These are phyloP conservation scores for Chloroclystis v-ata DNA, from an alignment of 2,888 invertebrate species.

Conservation along the genomic window DNA sequence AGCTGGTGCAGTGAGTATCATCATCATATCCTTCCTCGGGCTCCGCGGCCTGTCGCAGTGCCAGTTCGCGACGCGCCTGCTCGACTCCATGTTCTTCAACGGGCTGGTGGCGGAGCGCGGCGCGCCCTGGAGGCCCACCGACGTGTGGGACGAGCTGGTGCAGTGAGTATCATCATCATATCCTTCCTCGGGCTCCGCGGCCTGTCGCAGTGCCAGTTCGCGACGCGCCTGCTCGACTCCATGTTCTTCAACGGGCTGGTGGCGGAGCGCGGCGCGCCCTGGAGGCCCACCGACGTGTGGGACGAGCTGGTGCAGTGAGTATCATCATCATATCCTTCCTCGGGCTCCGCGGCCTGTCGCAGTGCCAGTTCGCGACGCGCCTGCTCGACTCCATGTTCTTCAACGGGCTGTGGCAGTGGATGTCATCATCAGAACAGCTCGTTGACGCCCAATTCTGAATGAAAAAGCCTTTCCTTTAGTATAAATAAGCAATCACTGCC, in stretches of 20 bases:
- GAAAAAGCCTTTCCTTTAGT: too few relatives aligned
- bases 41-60: constrained; percentile 90
- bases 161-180: constrained; percentile 67
- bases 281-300: constrained; percentile 97
- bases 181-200: too few relatives aligned
- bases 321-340: not conserved
- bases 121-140: constrained; percentile 96
- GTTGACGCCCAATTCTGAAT: too few relatives aligned
- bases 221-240: constrained; percentile 94
- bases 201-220: constrained; percentile 93
- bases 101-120: constrained; percentile 95
- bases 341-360: too few relatives aligned
- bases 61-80: constrained; percentile 90
- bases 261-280: constrained; percentile 95
- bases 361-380: constrained; percentile 93
- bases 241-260: constrained; percentile 99
- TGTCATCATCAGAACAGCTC: constrained; percentile 62
- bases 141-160: constrained; percentile 97
- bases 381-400: constrained; percentile 98
- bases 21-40: too few relatives aligned
- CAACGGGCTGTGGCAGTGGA: constrained; percentile 88
- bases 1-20: constrained; percentile 84
- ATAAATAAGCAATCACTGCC: too few relatives aligned
- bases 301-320: constrained; percentile 92
- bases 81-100: constrained; percentile 99